Evolutionary conservation across 1,140 invertebrate species (phyloP), one percentile per base, ranked within the genome.

Genomic region (Zelostemma sp.): DNA sequence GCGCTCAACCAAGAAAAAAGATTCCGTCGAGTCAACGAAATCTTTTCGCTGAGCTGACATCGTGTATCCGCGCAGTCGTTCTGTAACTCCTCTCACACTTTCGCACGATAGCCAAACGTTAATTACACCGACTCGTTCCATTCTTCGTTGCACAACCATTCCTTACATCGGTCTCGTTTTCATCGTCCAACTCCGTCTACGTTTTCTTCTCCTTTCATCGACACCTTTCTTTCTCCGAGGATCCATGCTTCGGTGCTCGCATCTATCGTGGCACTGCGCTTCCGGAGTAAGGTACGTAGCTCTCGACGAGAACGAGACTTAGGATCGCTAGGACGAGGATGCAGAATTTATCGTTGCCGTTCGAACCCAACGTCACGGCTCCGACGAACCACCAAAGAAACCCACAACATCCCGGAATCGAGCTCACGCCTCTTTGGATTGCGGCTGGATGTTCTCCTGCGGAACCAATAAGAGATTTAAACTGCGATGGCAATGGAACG

Each of bases 361-460:
- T 83, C 43, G 80, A 80, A 21, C 78, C 78, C 1, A 86, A 62
- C 65, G 83, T 84, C 38, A 84, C 77, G 31, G 80, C 79, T 19
- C 83, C 81, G 6, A 79, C 80, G 16, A 85, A 75, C 84, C 84
- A 85, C 80, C 84, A 85, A 3, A 86, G 64, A 35, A 83, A 80
- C 3, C 80, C 78, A 68, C 79, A 82, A 40, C 84, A 84, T 54
- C 81, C 82, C 16, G 82, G 80, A 14, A 83, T 78, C 28, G 84
- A 83, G 50, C 82, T 85, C 56, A 85, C 82, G 55, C 84, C 83
- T 19, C 84, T 76, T 49, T 86, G 84, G 45, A 86, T 86, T 11
- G 84, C 84, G 12, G 84, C 84, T 33, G 84, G 84, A 71, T 86
- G 80, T 54, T 86, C 84, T 11, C 84, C 83, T 85, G 58, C 15